phyloP scores from a whole-genome alignment of 2,113 vertebrate genomes.

The Willisornis vidua region DNA sequence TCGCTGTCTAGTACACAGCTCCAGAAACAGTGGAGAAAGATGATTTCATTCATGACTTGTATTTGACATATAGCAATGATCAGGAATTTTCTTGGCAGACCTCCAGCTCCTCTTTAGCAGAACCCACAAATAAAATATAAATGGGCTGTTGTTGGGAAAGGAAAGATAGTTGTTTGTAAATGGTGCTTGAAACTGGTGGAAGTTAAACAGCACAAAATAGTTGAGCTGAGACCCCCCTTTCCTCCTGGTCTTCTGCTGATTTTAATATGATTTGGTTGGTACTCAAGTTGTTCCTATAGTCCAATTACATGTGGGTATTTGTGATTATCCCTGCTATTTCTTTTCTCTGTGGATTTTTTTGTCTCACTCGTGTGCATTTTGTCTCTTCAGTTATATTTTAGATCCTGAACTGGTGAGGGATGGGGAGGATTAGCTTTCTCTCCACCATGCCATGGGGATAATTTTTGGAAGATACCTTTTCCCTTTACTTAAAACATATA shows the following conservation, averaged over 20 bases:
- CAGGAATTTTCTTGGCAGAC: background rate
- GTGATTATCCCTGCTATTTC: background rate
- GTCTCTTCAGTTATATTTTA: background rate
- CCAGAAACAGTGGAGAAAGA: background rate
- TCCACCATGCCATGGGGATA: accelerated
- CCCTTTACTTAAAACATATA: accelerated
- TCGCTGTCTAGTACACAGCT: background rate
- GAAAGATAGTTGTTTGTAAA: background rate
- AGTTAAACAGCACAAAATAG: background rate
- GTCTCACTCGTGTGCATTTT: background rate
- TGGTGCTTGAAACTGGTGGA: background rate
- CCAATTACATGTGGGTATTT: background rate
- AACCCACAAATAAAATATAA: constrained; percentile 15
- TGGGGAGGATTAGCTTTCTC: background rate
- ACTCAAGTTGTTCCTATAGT: background rate
- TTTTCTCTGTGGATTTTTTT: background rate
- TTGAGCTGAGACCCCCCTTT: background rate
- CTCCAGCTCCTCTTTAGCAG: background rate
- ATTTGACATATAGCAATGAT: background rate
- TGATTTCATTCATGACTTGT: background rate
- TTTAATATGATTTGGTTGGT: constrained; percentile 22
- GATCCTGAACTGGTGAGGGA: background rate
- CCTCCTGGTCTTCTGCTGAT: background rate
- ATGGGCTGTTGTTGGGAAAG: background rate
- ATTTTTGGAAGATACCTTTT: background rate